Conservation (phyloP, 2,888 invertebrate species). For the Stenotaenia linearis region DNA sequence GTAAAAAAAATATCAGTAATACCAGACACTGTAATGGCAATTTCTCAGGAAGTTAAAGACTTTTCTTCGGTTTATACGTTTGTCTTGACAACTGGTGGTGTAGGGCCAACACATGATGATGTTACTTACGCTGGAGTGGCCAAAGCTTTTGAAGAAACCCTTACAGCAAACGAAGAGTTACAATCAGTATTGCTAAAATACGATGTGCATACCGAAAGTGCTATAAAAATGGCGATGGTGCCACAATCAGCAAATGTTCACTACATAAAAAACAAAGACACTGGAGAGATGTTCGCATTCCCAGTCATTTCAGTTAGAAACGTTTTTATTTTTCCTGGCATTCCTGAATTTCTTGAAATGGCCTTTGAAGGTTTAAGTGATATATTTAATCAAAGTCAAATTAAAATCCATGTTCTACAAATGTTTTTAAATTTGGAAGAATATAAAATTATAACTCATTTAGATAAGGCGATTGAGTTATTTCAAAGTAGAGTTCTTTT, state of each 20-base stretch:
- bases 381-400: slow-evolving; percentile 44
- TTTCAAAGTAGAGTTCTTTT: slow-evolving; percentile 52
- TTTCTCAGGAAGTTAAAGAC: slow-evolving; percentile 58
- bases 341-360: slow-evolving; percentile 55
- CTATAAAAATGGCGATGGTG: slow-evolving; percentile 44
- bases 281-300: slow-evolving; percentile 51
- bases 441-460: slow-evolving; percentile 46
- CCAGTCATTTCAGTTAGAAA: slow-evolving; percentile 55
- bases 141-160: slow-evolving; percentile 49
- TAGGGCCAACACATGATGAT: slow-evolving; percentile 74
- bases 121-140: slow-evolving; percentile 64
- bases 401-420: slow-evolving; percentile 42
- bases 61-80: slow-evolving; percentile 59
- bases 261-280: slow-evolving; percentile 50
- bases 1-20: slow-evolving; percentile 60
- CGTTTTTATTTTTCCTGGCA: slow-evolving; percentile 65
- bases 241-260: slow-evolving; percentile 49
- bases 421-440: slow-evolving; percentile 44
- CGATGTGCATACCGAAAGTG: slow-evolving; percentile 35
- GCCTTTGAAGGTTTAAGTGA: slow-evolving; percentile 43
- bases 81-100: slow-evolving; percentile 69
- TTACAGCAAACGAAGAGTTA: slow-evolving; percentile 47
- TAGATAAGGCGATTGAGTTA: slow-evolving; percentile 50
- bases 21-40: slow-evolving; percentile 59
- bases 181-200: slow-evolving; percentile 34